Percentiles rank a stretch among this genome's conserved stretches.
Evolutionary conservation across 2,797 vertebrate genomes (phyloP).

Genomic region (Amphiprion clarkii): DNA sequence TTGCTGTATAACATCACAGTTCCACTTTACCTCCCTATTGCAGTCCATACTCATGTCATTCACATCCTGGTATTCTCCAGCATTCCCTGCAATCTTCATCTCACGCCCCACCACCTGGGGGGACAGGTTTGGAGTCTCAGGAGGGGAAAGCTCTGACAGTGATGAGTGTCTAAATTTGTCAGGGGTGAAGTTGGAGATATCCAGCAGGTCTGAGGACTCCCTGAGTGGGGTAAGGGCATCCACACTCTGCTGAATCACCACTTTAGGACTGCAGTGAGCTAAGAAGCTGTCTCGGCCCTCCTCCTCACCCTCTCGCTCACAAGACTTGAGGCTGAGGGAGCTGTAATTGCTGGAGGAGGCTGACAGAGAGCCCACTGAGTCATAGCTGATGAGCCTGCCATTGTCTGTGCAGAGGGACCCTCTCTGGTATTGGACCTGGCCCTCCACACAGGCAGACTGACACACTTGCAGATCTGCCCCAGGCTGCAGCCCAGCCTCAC

Average conservation of each 20-base stretch:
- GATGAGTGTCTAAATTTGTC: slow-evolving; percentile 99
- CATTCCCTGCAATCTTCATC: slow-evolving; percentile 88
- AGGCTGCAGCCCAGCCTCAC: slow-evolving; percentile 88
- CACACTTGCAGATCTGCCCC: slow-evolving; percentile 95
- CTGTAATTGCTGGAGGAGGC: slow-evolving; percentile 97
- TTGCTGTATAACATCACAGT: slow-evolving; percentile 90
- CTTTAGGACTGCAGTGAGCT: slow-evolving; percentile 98
- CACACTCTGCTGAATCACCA: slow-evolving; percentile 98
- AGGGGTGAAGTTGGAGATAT: slow-evolving; percentile 99
- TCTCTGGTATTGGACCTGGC: slow-evolving; percentile 96
- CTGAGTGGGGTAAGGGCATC: slow-evolving; percentile 96
- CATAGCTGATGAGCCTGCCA: slow-evolving; percentile 96
- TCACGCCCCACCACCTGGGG: slow-evolving; percentile 94
- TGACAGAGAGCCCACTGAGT: slow-evolving; percentile 96
- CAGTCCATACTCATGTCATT: slow-evolving; percentile 86
- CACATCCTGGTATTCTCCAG: slow-evolving; percentile 92
- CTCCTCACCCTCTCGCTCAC: slow-evolving; percentile 95
- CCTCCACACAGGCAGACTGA: slow-evolving; percentile 92
- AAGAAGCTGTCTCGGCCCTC: slow-evolving; percentile 97
- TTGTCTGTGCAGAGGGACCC: slow-evolving; percentile 93
- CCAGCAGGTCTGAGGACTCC: slow-evolving; percentile 98
- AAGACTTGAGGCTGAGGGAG: slow-evolving; percentile 96
- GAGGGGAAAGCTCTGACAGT: slow-evolving; percentile 96
- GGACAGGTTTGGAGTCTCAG: slow-evolving; percentile 97
- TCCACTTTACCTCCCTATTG: slow-evolving; percentile 93